phyloP scores from a whole-genome alignment of 2,888 invertebrate genomes.

The Scrobipalpa costella region DNA sequence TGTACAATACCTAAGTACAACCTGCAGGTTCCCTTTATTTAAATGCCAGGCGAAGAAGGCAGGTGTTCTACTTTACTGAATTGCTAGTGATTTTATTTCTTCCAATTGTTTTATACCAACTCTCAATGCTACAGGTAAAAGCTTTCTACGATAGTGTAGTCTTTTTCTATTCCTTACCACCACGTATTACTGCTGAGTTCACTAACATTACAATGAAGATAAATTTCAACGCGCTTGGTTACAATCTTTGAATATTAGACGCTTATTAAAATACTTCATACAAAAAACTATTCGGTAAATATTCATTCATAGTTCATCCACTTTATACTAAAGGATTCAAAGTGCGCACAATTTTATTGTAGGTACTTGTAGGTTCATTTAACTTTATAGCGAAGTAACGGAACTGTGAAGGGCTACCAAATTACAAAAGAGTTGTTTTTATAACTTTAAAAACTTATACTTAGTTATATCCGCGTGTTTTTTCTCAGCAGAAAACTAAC shows the following conservation, averaged over 20 bases:
- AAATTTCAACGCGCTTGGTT: not conserved
- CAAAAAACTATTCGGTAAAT: not conserved
- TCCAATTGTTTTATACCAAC: not conserved
- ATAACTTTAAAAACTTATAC: not conserved
- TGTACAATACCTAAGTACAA: no score
- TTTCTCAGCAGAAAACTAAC: not conserved
- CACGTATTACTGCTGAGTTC: not conserved
- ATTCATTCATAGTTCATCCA: not conserved
- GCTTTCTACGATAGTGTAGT: not conserved
- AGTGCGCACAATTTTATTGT: conserved; percentile 3
- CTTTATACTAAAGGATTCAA: not conserved
- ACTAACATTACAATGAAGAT: not conserved
- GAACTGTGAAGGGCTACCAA: not conserved
- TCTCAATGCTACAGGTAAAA: not conserved
- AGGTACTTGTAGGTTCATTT: not conserved
- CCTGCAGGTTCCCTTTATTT: no score
- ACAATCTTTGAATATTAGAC: no score
- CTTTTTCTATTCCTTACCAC: not conserved
- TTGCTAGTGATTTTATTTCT: not conserved
- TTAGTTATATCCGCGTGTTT: not conserved
- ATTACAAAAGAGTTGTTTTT: not conserved
- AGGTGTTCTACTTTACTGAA: not conserved
- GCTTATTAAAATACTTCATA: not conserved
- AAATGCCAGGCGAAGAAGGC: no score
- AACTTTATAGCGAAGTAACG: conserved; percentile 4